Conservation (phyloP, 2,113 vertebrate genomes). For the Centropus bengalensis region DNA sequence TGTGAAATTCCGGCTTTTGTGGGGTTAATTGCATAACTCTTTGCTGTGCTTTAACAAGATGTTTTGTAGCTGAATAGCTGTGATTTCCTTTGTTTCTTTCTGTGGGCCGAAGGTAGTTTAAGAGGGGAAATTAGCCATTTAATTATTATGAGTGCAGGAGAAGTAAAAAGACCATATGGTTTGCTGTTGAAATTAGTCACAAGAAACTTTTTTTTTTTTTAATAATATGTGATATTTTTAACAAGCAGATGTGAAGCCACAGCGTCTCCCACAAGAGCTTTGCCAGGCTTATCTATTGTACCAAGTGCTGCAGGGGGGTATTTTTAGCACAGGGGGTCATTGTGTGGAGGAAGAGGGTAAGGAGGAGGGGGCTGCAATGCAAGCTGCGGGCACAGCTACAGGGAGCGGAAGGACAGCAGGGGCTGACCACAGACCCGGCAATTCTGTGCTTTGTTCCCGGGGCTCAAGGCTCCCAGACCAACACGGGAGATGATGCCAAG, state of each 20-base stretch:
- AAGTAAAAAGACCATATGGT: constrained; percentile 78
- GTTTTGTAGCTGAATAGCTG: constrained; percentile 66
- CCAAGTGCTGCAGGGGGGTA: not conserved
- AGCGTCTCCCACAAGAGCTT: constrained; percentile 64
- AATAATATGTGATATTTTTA: constrained; percentile 80
- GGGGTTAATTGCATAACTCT: constrained; percentile 65
- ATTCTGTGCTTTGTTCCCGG: fast-evolving
- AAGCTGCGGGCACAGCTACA: not conserved
- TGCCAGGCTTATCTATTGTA: constrained; percentile 59
- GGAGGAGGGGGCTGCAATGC: not conserved
- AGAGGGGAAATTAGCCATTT: constrained; percentile 72
- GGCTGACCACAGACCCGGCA: not conserved
- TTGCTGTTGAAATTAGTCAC: constrained; percentile 79
- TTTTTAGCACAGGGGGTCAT: constrained; percentile 38
- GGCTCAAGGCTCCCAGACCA: fast-evolving
- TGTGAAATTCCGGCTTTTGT: constrained; percentile 70
- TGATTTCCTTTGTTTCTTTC: constrained; percentile 77
- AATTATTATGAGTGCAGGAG: constrained; percentile 75
- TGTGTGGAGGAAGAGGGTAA: not conserved
- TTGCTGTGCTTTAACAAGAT: constrained; percentile 70
- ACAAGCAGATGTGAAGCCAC: constrained; percentile 71
- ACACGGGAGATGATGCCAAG: fast-evolving
- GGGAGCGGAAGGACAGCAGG: not conserved
- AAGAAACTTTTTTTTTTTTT: constrained; percentile 75
- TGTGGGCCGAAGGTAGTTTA: constrained; percentile 70